phyloP scores from a whole-genome alignment of 2,113 vertebrate species.

The Pimephales promelas region DNA sequence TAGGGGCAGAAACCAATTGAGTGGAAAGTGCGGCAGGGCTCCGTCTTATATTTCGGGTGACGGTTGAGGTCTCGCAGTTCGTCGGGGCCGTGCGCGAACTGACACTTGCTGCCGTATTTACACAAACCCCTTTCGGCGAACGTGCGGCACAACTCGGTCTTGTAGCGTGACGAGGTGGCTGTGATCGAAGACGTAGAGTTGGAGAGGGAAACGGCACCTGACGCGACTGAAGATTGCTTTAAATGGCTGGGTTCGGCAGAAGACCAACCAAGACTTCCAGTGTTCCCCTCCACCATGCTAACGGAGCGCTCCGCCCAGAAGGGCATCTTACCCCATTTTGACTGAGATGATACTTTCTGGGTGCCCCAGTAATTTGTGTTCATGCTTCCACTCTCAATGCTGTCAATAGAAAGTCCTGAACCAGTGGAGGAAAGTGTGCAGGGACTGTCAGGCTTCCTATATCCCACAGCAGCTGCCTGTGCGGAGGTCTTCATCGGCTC shows the following conservation, averaged over 20 bases:
- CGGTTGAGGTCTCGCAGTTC: constrained; percentile 85
- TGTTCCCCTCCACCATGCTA: constrained; percentile 74
- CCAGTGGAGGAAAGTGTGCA: constrained; percentile 58
- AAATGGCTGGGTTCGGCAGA: constrained; percentile 56
- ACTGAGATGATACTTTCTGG: constrained; percentile 48
- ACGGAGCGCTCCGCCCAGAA: constrained; percentile 73
- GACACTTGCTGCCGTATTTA: constrained; percentile 81
- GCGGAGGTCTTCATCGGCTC: constrained; percentile 56
- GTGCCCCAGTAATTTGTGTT: constrained; percentile 64
- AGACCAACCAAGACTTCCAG: constrained; percentile 66
- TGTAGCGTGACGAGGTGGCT: constrained; percentile 73
- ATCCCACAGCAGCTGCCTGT: constrained; percentile 60
- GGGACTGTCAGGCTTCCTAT: constrained; percentile 53
- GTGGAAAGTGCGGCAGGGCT: constrained; percentile 88
- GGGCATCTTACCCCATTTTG: constrained; percentile 64
- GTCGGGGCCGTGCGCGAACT: constrained; percentile 83
- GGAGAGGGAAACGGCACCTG: constrained; percentile 58
- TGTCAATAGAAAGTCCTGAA: constrained; percentile 53
- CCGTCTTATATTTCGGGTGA: constrained; percentile 91
- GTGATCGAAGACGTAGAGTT: constrained; percentile 60
- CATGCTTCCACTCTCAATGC: constrained; percentile 33
- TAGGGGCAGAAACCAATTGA: constrained; percentile 87
- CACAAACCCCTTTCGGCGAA: constrained; percentile 76
- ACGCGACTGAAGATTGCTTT: constrained; percentile 47
- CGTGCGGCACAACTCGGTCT: constrained; percentile 80